Base-by-base conservation (phyloP, 2,113 vertebrate species). In the Clupea harengus region DNA sequence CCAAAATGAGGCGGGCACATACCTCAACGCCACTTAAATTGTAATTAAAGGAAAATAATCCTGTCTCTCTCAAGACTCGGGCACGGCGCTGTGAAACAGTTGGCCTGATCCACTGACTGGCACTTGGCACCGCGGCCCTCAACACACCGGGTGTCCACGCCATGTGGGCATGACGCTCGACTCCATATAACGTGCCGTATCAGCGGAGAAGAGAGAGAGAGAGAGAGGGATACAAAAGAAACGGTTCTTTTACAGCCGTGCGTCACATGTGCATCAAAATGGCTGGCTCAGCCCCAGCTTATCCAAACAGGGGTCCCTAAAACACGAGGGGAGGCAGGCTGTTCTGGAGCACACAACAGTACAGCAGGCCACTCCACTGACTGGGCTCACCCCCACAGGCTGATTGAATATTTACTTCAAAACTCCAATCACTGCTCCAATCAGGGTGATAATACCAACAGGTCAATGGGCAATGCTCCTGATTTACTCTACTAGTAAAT, bases 31-130 rank as follows among this genome's bases (percentile, higher is more conserved):
- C 91, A 89, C 89, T 91, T 91, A 89, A 85, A 90, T 64, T 90
- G 85, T 87, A 90, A 92, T 92, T 89, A 92, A 89, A 92, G 91
- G 88, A 90, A 93, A 92, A 87, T 88, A 87, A 92, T 88, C 81
- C 44, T 89, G 82, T 81, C 81, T 81, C 45, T 49, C 84, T 32
- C 72, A 86, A 0, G 87, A 89, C 64, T 87, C 18, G 18, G 17
- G 17, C 52, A 57, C 17, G 4, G 54, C 54, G 54, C 83, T 87
- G 87, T 82, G 57, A 72, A 60, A 28, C 18, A 39, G 54, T 57
- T 15, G 47, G 20, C 87, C 49, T 88, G 84, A 89, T 8, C 72
- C 28, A 13, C 9, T 85, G 81, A 83, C 83, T 67, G 80, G 47
- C 87, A 87, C 45, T 45, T 85, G 32, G 72, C 11, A 0, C 22